Evolutionary conservation across 2,888 invertebrate genomes (phyloP).

Genomic region (Crepidodera aurea): DNA sequence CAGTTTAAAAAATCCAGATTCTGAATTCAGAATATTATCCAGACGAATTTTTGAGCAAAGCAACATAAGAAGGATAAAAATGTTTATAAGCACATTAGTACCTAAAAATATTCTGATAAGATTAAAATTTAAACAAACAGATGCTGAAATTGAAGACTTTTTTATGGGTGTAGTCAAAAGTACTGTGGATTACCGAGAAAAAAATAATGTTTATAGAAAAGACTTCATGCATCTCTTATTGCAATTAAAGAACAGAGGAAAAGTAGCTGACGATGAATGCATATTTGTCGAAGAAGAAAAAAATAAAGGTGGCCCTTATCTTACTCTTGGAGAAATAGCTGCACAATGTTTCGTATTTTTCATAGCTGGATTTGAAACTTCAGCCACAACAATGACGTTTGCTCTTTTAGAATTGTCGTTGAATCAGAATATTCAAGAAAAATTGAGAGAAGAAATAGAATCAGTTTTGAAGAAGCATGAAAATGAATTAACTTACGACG

Average conservation of each 20-base stretch:
- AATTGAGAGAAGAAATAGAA: constrained; percentile 39
- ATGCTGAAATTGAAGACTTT: constrained; percentile 34
- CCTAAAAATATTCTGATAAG: background rate
- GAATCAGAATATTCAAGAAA: constrained; percentile 43
- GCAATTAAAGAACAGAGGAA: constrained; percentile 56
- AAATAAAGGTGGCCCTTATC: constrained; percentile 31
- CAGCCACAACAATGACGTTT: constrained; percentile 45
- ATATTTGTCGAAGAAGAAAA: constrained; percentile 7
- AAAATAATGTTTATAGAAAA: constrained; percentile 56
- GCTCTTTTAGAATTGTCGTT: constrained; percentile 42
- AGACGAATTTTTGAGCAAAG: constrained; percentile 34
- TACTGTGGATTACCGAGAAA: constrained; percentile 51
- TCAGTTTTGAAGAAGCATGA: constrained; percentile 38
- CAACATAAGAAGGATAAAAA: background rate
- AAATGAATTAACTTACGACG: constrained; percentile 42
- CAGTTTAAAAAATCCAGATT: constrained; percentile 63
- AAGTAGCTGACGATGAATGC: constrained; percentile 40
- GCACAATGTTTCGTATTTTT: constrained; percentile 45
- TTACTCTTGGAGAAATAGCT: constrained; percentile 23
- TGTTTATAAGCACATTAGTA: background rate
- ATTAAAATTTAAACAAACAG: background rate
- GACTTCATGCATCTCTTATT: constrained; percentile 64
- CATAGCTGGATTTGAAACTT: constrained; percentile 46
- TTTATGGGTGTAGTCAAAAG: constrained; percentile 53
- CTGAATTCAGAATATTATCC: constrained; percentile 58